These are phyloP conservation scores for Cinclus cinclus DNA, from an alignment of 2,113 vertebrate species.

Conservation along the genomic window DNA sequence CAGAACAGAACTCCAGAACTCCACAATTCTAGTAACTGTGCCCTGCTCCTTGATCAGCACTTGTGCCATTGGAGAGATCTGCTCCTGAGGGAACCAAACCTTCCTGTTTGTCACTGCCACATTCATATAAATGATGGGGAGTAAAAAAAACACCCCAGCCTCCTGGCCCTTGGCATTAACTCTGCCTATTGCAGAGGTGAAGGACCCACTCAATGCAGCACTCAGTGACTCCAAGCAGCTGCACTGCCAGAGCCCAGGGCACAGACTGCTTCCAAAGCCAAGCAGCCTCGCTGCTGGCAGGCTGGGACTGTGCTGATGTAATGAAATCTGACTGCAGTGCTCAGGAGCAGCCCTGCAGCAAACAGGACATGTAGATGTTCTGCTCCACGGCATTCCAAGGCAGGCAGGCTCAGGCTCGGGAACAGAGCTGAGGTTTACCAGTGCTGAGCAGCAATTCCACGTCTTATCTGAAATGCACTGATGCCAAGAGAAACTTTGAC, in stretches of 20 bases:
- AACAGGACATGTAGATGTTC: rapidly evolving
- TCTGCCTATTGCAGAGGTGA: neutral
- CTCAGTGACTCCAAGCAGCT: neutral
- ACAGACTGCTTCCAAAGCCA: neutral
- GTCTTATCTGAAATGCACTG: neutral
- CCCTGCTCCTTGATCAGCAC: neutral
- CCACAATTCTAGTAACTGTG: neutral
- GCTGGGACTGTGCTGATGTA: neutral
- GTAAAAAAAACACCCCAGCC: neutral
- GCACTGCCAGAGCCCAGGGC: neutral
- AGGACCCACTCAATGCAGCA: neutral
- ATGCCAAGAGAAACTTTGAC: neutral
- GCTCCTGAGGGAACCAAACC: neutral
- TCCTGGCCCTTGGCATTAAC: neutral
- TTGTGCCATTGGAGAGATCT: neutral
- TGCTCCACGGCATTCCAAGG: neutral
- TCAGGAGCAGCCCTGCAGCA: neutral
- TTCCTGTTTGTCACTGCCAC: neutral
- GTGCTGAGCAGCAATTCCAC: neutral
- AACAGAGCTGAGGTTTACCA: neutral
- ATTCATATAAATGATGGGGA: neutral
- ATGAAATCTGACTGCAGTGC: neutral
- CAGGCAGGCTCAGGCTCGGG: neutral
- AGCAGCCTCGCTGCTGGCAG: neutral
- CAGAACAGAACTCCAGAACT: too few relatives aligned